Conservation (phyloP, 2,113 vertebrate genomes). For the Symphodus melops region DNA sequence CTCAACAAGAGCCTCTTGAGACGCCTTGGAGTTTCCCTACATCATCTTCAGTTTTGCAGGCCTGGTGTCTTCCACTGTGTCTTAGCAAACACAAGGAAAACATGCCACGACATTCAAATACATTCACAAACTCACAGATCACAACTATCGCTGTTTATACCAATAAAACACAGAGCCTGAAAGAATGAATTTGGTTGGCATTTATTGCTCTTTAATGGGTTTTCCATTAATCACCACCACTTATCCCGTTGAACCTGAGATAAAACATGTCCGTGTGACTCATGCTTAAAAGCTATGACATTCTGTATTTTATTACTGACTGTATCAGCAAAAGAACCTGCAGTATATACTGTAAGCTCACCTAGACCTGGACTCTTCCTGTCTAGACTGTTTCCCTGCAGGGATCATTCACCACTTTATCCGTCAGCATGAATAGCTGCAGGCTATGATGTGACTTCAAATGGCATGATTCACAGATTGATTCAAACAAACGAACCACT, state of each 20-base stretch:
- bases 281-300: constrained; percentile 19
- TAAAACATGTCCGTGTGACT: constrained; percentile 38
- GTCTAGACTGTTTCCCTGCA: constrained; percentile 74
- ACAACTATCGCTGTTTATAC: neutral
- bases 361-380: constrained; percentile 54
- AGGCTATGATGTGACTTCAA: constrained; percentile 23
- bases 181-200: neutral
- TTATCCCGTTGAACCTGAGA: constrained; percentile 24
- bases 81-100: neutral
- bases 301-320: constrained; percentile 34
- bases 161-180: neutral
- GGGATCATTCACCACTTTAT: constrained; percentile 53
- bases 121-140: neutral
- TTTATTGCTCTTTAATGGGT: constrained; percentile 1
- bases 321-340: constrained; percentile 30
- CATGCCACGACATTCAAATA: neutral
- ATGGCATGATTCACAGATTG: constrained; percentile 42
- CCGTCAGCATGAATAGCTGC: constrained; percentile 15
- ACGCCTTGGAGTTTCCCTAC: constrained; percentile 36
- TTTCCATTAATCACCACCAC: constrained; percentile 20
- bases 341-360: constrained; percentile 49
- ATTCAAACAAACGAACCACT: constrained; percentile 13
- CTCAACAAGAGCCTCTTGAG: constrained; percentile 49
- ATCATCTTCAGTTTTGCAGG: constrained; percentile 30
- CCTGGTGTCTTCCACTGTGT: constrained; percentile 2